These are phyloP conservation scores for Philereme transversata DNA, from an alignment of 2,888 invertebrate genomes.

Conservation along the genomic window DNA sequence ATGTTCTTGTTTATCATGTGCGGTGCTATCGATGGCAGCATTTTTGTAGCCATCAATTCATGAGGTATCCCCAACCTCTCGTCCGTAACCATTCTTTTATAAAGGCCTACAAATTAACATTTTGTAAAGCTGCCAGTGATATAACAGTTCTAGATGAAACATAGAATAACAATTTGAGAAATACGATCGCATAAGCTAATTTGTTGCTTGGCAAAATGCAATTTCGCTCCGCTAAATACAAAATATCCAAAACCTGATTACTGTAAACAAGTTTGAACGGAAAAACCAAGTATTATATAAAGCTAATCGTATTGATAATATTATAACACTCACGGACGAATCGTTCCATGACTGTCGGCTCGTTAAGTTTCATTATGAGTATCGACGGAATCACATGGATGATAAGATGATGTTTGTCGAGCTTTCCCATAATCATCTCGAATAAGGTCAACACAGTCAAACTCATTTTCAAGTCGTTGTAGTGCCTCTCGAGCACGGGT, in stretches of 20 bases:
- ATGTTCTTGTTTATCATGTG: constrained; percentile 93
- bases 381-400: constrained; percentile 96
- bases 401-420: constrained; percentile 94
- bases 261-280: no score
- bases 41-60: constrained; percentile 95
- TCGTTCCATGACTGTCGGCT: constrained; percentile 94
- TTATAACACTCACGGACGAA: constrained; percentile 93
- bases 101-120: constrained; percentile 88
- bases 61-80: constrained; percentile 95
- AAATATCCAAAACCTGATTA: no score
- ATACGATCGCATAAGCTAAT: neutral
- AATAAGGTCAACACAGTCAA: constrained; percentile 89
- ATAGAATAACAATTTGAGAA: neutral
- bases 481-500: constrained; percentile 90
- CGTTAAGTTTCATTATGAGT: constrained; percentile 92
- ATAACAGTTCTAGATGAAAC: neutral
- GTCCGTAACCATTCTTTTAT: constrained; percentile 94
- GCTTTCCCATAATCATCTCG: constrained; percentile 91
- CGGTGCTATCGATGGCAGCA: constrained; percentile 96
- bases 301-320: neutral
- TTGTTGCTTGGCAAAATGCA: neutral
- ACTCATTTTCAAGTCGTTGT: constrained; percentile 90
- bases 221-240: neutral
- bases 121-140: constrained; percentile 11
- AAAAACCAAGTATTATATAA: neutral